Conservation (phyloP, 1,140 invertebrate species). For the Coptotermes formosanus region DNA sequence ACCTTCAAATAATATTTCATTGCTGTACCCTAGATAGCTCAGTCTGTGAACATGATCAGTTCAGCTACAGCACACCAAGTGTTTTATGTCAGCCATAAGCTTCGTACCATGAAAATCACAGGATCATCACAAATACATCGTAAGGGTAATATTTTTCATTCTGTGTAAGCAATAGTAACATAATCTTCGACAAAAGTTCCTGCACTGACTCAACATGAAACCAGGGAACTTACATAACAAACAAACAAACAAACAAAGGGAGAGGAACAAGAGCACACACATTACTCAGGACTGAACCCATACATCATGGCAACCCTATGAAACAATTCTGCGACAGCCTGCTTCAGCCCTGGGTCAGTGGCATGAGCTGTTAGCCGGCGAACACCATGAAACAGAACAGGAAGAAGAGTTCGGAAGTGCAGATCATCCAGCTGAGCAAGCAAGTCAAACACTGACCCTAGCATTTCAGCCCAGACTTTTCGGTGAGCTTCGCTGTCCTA, state of each 20-base stretch:
- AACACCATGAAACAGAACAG: constrained; percentile 61
- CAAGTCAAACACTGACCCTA: constrained; percentile 60
- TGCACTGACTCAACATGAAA: constrained; percentile 30
- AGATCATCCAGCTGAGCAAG: constrained; percentile 56
- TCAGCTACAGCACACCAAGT: too few species aligned
- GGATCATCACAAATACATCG: too few species aligned
- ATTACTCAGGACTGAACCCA: constrained; percentile 52
- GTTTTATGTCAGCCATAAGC: too few species aligned
- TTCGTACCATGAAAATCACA: too few species aligned
- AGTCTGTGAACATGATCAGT: too few species aligned
- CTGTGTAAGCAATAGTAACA: constrained; percentile 11
- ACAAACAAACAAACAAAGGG: neutral
- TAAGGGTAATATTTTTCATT: constrained; percentile 6
- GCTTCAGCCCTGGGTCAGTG: constrained; percentile 57
- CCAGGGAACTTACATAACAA: neutral
- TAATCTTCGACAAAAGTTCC: neutral
- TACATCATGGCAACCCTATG: constrained; percentile 60
- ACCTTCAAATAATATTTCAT: too few species aligned
- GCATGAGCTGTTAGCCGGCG: constrained; percentile 61
- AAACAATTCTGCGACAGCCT: constrained; percentile 59
- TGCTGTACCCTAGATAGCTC: too few species aligned
- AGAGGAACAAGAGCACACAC: neutral
- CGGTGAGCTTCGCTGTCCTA: constrained; percentile 65
- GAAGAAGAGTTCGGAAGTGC: constrained; percentile 59
- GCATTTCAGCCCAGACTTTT: constrained; percentile 63